These are phyloP conservation scores for Halcyon smyrnensis DNA, from an alignment of 2,797 vertebrate genomes.

Conservation along the genomic window DNA sequence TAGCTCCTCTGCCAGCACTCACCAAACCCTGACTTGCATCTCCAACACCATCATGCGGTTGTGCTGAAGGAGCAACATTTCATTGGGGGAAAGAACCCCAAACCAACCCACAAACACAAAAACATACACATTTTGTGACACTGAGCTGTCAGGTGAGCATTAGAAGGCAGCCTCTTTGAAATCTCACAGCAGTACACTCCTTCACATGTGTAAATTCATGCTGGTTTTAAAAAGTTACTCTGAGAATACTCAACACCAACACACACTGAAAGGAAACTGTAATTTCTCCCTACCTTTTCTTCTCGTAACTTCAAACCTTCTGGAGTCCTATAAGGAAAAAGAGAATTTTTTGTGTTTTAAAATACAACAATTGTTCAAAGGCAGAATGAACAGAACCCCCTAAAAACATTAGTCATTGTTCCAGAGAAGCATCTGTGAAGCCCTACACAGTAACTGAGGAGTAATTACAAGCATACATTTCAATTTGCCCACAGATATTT, in stretches of 20 bases:
- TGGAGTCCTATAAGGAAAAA: constrained; percentile 77
- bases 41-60: neutral
- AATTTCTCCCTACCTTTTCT: constrained; percentile 79
- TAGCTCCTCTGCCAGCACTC: neutral
- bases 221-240: constrained; percentile 1
- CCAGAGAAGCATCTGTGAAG: neutral
- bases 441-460: neutral
- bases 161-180: neutral
- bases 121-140: neutral
- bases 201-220: neutral
- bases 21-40: neutral
- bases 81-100: no score
- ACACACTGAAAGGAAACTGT: neutral
- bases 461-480: neutral
- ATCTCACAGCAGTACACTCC: neutral
- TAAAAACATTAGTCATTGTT: neutral
- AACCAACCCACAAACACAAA: neutral
- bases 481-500: neutral
- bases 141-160: neutral
- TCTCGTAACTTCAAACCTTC: constrained; percentile 74
- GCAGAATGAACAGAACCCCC: neutral
- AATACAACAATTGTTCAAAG: constrained; percentile 31
- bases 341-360: constrained; percentile 48
- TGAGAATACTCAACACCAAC: constrained; percentile 15
- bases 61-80: neutral